phyloP scores from a whole-genome alignment of 1,140 invertebrate species.

The Brachionus koreanus region DNA sequence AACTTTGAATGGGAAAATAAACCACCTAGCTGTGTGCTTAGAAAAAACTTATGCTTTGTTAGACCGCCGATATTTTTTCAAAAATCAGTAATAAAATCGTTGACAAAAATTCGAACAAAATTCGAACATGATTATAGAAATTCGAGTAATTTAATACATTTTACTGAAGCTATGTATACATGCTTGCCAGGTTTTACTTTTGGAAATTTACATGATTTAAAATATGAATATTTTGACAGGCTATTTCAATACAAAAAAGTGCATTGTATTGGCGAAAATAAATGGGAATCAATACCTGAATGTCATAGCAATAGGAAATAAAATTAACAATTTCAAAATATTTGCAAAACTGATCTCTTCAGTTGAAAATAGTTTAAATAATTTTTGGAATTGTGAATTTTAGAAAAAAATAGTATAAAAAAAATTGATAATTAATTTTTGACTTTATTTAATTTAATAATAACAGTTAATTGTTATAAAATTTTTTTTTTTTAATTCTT shows the following conservation, averaged over 20 bases:
- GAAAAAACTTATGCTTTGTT: not conserved
- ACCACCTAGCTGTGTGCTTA: not conserved
- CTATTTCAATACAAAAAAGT: not conserved
- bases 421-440: too few relatives aligned
- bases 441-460: too few relatives aligned
- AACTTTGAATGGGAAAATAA: constrained; percentile 37
- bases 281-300: constrained; percentile 11
- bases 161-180: not conserved
- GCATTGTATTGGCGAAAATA: not conserved
- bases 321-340: not conserved
- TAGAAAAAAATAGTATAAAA: too few relatives aligned
- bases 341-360: not conserved
- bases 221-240: constrained; percentile 9
- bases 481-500: too few relatives aligned
- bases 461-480: too few relatives aligned
- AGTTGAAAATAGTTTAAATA: too few relatives aligned
- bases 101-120: constrained; percentile 1
- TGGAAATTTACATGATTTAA: not conserved
- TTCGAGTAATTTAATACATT: not conserved
- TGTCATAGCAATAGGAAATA: not conserved
- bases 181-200: constrained; percentile 11
- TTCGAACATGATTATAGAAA: not conserved
- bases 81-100: constrained; percentile 11
- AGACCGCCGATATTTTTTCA: not conserved
- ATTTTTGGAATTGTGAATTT: too few relatives aligned